Evolutionary conservation across 2,888 invertebrate genomes (phyloP).

Genomic region (Callimorpha dominula): DNA sequence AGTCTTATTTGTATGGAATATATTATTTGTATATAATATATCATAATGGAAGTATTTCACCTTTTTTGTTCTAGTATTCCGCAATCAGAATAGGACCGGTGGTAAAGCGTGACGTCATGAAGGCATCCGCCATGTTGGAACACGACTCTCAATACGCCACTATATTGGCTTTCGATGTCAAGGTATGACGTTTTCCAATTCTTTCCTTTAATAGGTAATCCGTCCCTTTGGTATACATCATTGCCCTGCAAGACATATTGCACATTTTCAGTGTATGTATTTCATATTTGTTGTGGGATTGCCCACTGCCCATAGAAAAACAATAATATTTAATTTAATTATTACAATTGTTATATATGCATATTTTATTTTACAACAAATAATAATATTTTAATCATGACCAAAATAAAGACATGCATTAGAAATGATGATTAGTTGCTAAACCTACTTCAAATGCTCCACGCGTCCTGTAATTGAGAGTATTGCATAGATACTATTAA

Average conservation of each 20-base stretch:
- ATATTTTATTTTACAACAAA: no score
- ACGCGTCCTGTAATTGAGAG: not conserved
- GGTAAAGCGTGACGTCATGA: conserved; percentile 99
- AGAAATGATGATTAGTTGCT: no score
- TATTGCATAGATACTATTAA: not conserved
- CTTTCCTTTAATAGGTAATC: not conserved
- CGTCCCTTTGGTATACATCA: not conserved
- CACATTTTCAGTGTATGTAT: not conserved
- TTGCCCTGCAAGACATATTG: not conserved
- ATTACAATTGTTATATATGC: no score
- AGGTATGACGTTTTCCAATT: conserved; percentile 83
- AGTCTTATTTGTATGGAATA: no score
- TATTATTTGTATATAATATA: no score
- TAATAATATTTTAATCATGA: no score
- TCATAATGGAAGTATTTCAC: not conserved
- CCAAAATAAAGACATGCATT: no score
- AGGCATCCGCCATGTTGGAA: conserved; percentile 99
- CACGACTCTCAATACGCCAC: conserved; percentile 98
- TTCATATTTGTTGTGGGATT: not conserved
- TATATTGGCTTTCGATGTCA: conserved; percentile 99
- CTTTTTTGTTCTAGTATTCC: conserved; percentile 91
- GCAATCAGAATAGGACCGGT: conserved; percentile 99
- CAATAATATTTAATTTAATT: no score
- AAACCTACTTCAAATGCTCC: no score
- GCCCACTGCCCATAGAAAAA: not conserved